Percentiles rank a stretch among this genome's conserved stretches.
Evolutionary conservation across 2,113 vertebrate genomes (phyloP).

Genomic region (Dasyornis broadbenti): DNA sequence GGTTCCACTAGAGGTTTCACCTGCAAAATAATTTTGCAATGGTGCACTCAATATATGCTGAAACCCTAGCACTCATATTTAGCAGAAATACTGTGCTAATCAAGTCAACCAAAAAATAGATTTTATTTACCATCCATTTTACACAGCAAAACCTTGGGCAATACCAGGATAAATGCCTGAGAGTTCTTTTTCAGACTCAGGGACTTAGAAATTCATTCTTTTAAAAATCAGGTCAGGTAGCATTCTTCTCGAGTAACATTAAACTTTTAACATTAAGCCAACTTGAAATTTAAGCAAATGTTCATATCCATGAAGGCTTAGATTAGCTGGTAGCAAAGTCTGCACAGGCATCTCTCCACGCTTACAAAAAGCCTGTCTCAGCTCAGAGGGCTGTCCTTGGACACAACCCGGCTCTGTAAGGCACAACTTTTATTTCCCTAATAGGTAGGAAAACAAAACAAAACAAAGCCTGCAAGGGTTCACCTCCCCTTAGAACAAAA

Average conservation of each 20-base stretch:
- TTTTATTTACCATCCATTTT: not conserved
- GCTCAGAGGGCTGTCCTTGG: not conserved
- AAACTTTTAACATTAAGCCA: not conserved
- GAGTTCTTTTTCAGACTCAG: not conserved
- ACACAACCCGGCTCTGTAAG: not conserved
- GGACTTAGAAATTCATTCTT: not conserved
- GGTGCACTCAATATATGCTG: not conserved
- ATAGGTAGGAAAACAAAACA: not conserved
- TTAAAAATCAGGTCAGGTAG: not conserved
- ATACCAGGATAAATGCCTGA: not conserved
- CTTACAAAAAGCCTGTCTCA: not conserved
- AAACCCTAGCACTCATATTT: not conserved
- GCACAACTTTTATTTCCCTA: not conserved
- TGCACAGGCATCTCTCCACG: accelerated
- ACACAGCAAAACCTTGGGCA: not conserved
- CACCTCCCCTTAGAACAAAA: not conserved
- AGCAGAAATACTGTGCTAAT: not conserved
- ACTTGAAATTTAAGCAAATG: not conserved
- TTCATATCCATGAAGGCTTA: not conserved
- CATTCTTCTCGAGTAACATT: not conserved
- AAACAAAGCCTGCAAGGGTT: not conserved
- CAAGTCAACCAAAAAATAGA: not conserved
- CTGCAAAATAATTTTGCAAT: not conserved
- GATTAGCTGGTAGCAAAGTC: not conserved
- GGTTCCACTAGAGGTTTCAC: not conserved